Evolutionary conservation across 2,113 vertebrate genomes (phyloP).

Genomic region (Protobothrops flavoviridis): DNA sequence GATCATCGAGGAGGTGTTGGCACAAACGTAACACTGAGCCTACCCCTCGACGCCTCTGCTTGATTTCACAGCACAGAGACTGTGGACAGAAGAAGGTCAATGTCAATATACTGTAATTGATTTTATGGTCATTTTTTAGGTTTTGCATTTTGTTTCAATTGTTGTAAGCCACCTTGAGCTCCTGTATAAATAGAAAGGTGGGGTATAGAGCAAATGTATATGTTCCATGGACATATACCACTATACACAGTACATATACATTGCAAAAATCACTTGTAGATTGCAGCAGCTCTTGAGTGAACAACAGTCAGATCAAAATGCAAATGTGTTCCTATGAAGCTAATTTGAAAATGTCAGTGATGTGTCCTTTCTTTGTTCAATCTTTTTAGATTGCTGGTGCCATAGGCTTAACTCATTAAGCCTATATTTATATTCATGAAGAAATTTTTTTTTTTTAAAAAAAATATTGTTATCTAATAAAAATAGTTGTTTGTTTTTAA

Average conservation of each 20-base stretch:
- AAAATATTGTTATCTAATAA: background rate
- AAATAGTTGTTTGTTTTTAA: background rate
- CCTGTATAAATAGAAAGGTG: background rate
- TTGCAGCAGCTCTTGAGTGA: background rate
- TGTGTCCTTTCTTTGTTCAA: background rate
- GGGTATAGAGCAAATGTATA: background rate
- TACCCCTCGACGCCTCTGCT: slow-evolving; percentile 84
- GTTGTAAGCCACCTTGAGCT: background rate
- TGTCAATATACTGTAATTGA: background rate
- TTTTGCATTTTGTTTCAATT: background rate
- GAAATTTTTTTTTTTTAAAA: background rate
- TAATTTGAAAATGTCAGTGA: background rate
- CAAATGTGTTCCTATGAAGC: background rate
- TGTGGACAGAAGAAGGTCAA: slow-evolving; percentile 63
- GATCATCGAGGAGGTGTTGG: slow-evolving; percentile 89
- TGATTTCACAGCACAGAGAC: slow-evolving; percentile 89
- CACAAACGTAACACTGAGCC: slow-evolving; percentile 90
- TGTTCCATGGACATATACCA: background rate
- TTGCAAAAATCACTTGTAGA: slow-evolving; percentile 24
- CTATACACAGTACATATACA: background rate
- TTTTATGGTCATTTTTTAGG: background rate
- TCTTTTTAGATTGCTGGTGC: background rate
- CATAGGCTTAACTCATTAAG: background rate
- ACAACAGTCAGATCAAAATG: background rate
- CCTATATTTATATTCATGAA: background rate